Percentiles rank a stretch among this genome's conserved stretches.
Evolutionary conservation across 2,797 vertebrate genomes (phyloP).

Genomic region (Sebastes kiyomatsui): DNA sequence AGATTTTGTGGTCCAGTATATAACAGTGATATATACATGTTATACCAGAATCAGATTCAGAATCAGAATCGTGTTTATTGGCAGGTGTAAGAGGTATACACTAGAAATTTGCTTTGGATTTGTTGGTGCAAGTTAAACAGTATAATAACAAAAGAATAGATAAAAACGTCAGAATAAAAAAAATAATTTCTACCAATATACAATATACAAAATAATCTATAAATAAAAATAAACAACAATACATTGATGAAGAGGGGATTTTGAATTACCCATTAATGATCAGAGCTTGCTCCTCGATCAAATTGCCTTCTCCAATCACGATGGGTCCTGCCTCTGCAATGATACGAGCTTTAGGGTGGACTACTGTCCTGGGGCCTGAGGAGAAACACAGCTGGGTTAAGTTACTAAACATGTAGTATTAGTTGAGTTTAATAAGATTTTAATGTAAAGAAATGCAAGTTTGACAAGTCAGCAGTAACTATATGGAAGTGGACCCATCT

Average conservation of each 20-base stretch:
- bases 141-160: too few species aligned
- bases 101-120: too few species aligned
- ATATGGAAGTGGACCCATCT: slow-evolving; percentile 41
- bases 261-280: slow-evolving; percentile 90
- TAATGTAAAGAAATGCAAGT: not conserved
- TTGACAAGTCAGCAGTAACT: not conserved
- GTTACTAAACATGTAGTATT: not conserved
- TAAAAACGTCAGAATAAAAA: too few species aligned
- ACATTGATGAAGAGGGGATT: rapidly evolving
- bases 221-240: too few species aligned
- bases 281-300: slow-evolving; percentile 97
- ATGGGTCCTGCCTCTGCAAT: slow-evolving; percentile 97
- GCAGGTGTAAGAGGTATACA: too few species aligned
- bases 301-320: slow-evolving; percentile 95
- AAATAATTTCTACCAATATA: too few species aligned
- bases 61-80: too few species aligned
- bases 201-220: too few species aligned
- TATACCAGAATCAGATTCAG: too few species aligned
- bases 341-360: slow-evolving; percentile 97
- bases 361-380: slow-evolving; percentile 92
- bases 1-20: not conserved
- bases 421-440: not conserved
- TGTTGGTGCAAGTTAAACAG: too few species aligned
- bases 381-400: not conserved
- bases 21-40: not conserved